phyloP scores from a whole-genome alignment of 2,113 vertebrate species.

The Oxyura jamaicensis region DNA sequence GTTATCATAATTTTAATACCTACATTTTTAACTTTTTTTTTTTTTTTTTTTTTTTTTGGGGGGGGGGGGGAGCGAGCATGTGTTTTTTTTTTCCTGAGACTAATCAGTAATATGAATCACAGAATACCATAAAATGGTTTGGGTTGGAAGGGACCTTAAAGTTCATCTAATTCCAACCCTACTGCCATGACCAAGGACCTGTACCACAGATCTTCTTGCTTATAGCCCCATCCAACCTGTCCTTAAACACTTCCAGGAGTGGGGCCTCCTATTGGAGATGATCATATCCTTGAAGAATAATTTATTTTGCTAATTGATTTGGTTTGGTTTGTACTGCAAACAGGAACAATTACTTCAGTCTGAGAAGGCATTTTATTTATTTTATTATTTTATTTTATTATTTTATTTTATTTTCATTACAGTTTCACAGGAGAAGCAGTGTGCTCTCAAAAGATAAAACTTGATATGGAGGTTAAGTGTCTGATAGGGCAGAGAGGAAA shows the following conservation, averaged over 20 bases:
- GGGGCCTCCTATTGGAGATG: not conserved
- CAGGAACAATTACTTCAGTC: not conserved
- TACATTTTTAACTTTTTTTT: not conserved
- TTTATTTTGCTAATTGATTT: not conserved
- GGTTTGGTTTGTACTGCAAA: not conserved
- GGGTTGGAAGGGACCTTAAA: too few relatives aligned
- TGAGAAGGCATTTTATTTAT: not conserved
- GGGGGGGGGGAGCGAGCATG: too few relatives aligned
- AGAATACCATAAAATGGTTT: too few relatives aligned
- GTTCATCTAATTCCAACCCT: too few relatives aligned
- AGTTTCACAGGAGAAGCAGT: not conserved
- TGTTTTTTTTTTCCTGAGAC: not conserved
- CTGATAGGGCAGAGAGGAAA: not conserved
- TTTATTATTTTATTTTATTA: not conserved
- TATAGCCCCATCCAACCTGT: too few relatives aligned
- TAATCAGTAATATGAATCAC: too few relatives aligned
- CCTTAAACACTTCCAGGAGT: too few relatives aligned
- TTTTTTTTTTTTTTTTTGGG: not conserved
- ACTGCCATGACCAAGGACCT: too few relatives aligned
- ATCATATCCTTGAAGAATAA: not conserved
- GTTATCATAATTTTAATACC: not conserved
- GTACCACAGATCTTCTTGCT: too few relatives aligned
- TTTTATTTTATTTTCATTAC: not conserved
- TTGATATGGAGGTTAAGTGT: not conserved
- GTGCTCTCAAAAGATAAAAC: not conserved